Conservation (phyloP, 2,797 vertebrate genomes). For the Tenualosa ilisha region DNA sequence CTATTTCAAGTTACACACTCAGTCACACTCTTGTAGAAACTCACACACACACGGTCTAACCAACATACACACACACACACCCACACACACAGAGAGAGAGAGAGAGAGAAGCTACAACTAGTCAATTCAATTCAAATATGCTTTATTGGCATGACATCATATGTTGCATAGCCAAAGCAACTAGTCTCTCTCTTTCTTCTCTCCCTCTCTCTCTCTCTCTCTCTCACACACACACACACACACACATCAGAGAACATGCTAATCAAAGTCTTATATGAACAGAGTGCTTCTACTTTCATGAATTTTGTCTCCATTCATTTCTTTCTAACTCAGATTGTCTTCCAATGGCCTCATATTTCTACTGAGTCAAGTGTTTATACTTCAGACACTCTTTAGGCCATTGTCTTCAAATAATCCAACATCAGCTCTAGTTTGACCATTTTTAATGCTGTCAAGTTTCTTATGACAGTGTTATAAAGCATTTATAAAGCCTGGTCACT, state of each 20-base stretch:
- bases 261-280: background rate
- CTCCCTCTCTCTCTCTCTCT: background rate
- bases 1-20: background rate
- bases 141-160: too few species aligned
- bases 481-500: background rate
- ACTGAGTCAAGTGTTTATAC: background rate
- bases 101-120: background rate
- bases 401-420: too few species aligned
- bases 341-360: background rate
- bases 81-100: background rate
- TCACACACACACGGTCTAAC: background rate
- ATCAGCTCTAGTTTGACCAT: too few species aligned
- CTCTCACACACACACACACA: background rate
- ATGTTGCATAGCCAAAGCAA: background rate
- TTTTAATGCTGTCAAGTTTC: background rate
- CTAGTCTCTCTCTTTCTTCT: background rate
- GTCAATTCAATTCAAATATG: background rate
- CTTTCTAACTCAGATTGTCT: background rate
- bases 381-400: too few species aligned
- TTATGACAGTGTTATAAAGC: background rate
- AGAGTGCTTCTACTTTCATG: background rate
- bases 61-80: background rate
- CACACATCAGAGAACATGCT: background rate
- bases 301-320: background rate
- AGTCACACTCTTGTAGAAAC: background rate